These are phyloP conservation scores for Luscinia megarhynchos DNA, from an alignment of 2,797 vertebrate genomes.

Conservation along the genomic window DNA sequence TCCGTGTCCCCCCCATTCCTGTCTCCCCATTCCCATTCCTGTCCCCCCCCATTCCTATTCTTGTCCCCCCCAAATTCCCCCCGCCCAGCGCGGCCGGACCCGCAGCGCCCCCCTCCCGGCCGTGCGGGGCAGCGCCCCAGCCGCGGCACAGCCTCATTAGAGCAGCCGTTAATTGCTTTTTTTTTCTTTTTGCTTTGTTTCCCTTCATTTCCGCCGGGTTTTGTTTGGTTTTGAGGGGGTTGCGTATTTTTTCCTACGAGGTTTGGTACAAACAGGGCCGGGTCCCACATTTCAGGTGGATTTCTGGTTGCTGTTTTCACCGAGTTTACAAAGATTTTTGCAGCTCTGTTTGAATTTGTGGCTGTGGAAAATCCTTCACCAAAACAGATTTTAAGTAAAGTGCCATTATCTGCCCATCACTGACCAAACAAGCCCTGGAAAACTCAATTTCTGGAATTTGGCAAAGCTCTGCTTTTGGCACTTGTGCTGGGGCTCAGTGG, in stretches of 20 bases:
- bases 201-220: too few relatives aligned
- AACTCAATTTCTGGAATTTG: background rate
- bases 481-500: background rate
- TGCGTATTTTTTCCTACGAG: rapidly evolving
- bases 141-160: background rate
- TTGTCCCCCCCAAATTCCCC: too few relatives aligned
- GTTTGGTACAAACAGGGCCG: rapidly evolving
- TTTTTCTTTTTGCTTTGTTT: background rate
- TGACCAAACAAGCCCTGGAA: background rate
- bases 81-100: background rate
- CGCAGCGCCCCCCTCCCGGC: background rate
- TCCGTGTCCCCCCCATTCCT: too few relatives aligned
- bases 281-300: rapidly evolving
- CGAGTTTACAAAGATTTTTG: background rate
- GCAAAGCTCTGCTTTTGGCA: background rate
- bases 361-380: background rate
- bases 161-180: background rate
- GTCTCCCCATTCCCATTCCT: too few relatives aligned
- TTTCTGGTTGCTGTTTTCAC: background rate
- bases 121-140: rapidly evolving
- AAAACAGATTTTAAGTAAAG: background rate
- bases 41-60: too few relatives aligned
- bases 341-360: background rate
- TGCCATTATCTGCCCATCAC: background rate
- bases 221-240: rapidly evolving